phyloP scores from a whole-genome alignment of 1,140 invertebrate species.

The Contarinia nasturtii region DNA sequence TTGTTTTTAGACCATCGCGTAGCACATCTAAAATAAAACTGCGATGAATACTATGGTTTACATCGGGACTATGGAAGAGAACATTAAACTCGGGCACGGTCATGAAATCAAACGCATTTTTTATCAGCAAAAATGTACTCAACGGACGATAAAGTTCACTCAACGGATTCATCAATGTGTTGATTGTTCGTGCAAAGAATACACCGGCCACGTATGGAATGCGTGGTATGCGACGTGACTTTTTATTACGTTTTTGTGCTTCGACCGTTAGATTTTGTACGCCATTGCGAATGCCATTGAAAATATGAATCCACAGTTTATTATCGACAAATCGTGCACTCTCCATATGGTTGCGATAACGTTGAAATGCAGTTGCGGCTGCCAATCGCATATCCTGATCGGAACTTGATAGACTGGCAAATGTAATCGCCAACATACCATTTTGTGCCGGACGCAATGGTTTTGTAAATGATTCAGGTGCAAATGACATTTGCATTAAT shows the following conservation, averaged over 20 bases:
- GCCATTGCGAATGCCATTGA: constrained; percentile 29
- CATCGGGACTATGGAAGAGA: constrained; percentile 41
- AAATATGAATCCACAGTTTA: constrained; percentile 21
- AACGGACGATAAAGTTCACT: constrained; percentile 40
- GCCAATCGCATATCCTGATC: constrained; percentile 32
- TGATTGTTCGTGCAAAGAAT: constrained; percentile 40
- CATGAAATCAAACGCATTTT: constrained; percentile 39
- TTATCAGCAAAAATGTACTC: constrained; percentile 41
- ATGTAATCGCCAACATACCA: constrained; percentile 35
- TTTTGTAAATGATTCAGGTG: constrained; percentile 34
- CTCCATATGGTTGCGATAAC: constrained; percentile 32
- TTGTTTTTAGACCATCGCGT: constrained; percentile 35
- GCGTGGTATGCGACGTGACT: constrained; percentile 24
- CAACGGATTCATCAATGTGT: constrained; percentile 34
- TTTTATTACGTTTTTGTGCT: constrained; percentile 16
- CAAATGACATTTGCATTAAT: constrained; percentile 32
- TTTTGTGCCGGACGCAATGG: constrained; percentile 38
- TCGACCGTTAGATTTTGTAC: constrained; percentile 16
- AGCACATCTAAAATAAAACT: constrained; percentile 44
- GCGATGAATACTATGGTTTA: constrained; percentile 34
- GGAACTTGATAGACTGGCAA: constrained; percentile 35
- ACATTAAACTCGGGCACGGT: constrained; percentile 51
- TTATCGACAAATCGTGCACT: constrained; percentile 26
- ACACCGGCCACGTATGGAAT: constrained; percentile 36
- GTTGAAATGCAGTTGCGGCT: constrained; percentile 36